Base-by-base conservation (phyloP, 30 jellyfish, hydroid and myxozoan genomes). In the Aurelia aurita complex sp. Pacific region DNA sequence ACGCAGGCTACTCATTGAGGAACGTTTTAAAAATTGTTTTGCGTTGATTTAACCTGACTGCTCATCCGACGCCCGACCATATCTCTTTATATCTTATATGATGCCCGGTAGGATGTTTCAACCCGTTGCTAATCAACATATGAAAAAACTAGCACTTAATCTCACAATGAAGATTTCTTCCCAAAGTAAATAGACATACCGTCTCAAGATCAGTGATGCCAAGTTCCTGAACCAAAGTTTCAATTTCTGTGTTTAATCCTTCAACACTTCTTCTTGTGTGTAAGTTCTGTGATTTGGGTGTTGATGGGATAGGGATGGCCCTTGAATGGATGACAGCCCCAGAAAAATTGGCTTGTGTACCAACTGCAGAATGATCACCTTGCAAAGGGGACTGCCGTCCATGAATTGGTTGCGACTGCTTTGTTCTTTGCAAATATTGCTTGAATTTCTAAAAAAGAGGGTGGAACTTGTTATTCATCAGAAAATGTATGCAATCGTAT, bases 221-320 rank as follows among this genome's bases (percentile, higher is more conserved):
- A 17, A 84, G 83, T 53, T 85, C 97, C 68, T 79, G 94, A 68
- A 89, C 97, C 68, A 94, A 89, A n/a, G 91, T 94, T 77, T 89
- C 99, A 17, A 94, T 82, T 61, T 94, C 99, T 4, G 94, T 79
- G 76, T 94, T 94, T 74, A 94, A 91, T 11, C 99, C 99, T 79
- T 94, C 99, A 42, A 94, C 99, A 85, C 99, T 94, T 50, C 97
- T 77, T 57, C 99, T 79, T 32, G 97, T 94, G 79, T 94, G 99
- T 55, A 94, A 85, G 33, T 85, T 81, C 35, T 74, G 96, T 43
- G 91, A 54, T 83, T 94, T 94, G 50, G 99, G 97, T 76, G 86
- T 83, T 12, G 97, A 65, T 13, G 99, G 96, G 33, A 94, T 94
- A 4, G 97, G 94, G 57, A 94, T 94, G 64, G 99, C 97, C 60